Base-by-base conservation (phyloP, 2,888 invertebrate species). In the Sclerodermus sp. region DNA sequence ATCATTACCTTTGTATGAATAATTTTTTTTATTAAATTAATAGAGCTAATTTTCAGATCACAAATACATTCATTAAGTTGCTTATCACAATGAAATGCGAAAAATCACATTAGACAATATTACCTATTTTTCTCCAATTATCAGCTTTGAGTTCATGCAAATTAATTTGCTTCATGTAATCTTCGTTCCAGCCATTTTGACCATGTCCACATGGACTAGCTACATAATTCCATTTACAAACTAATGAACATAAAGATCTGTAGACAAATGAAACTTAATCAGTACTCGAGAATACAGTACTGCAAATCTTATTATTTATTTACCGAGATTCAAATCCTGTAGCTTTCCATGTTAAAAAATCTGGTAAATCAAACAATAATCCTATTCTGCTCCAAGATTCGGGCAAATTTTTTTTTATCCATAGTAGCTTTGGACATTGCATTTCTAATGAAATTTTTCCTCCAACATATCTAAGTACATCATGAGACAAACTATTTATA, bases 361-460 rank as follows among this genome's bases (percentile, higher is more conserved):
- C 97, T 0, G 96, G 93, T 41, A 97, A 81, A 77, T 97, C 96
- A 77, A 97, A 93, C 65, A 93, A 90, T 52, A 87, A 83, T 44
- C 86, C 87, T 42, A 86, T 86, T 49, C 85, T 84, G 1, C 80
- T 64, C 91, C 92, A 96, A 62, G 84, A 84, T 2, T 81, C 72
- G 0, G 83, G 77, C 9, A 91, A 72, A 79, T 90, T 82, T 63
- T 83, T 85, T 77, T 96, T 96, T 1, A 97, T 74, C 97, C 97
- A 98, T 23, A 96, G 77, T 14, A 97, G 77, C 81, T 97, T 98
- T 0, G 97, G 96, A 51, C 91, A 88, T 82, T 97, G 87, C 96
- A 97, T 97, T 83, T 97, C 97, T n/a, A 93, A 81, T 0, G 96
- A 96, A 5, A 97, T 89, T 79, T 87, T 89, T 0, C 95, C 95